Evolutionary conservation across 1,140 invertebrate genomes (phyloP), one percentile per base, ranked within the genome.

Genomic region (Bacillus rossius): DNA sequence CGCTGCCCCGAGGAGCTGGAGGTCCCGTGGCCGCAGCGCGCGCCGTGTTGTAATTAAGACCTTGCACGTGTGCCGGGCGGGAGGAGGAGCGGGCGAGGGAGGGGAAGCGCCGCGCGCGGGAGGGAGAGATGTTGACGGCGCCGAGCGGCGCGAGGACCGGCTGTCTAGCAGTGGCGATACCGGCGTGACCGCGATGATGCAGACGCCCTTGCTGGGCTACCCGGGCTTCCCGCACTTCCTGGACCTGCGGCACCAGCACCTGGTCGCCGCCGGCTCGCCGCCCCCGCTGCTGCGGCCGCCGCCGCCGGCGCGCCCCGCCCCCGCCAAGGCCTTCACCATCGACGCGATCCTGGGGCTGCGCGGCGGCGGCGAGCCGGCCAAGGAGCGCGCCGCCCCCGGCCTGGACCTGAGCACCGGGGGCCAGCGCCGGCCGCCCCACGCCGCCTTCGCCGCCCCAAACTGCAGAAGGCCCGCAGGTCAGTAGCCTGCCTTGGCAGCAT

Each of bases 331-430:
- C 1, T 91, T 91, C 66, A 90, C 87, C 17, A 91, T 91, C 64
- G 88, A 89, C 60, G 86, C 87, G 16, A 90, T 91, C 65, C 76
- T 91, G n/a, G 87, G 87, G 7, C 72, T 87, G 49, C 79, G 81
- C 25, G 72, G 65, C 48, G 61, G 23, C 41, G 43, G 22, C 34
- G 58, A 43, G 37, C n/a, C 20, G 16, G 16, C 17, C 49, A 29
- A 10, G 48, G 26, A 22, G 4, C 5, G 5, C 43, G n/a, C 43
- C 43, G 43, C 17, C 43, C 43, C 23, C 17, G 23, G 43, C 43
- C 17, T 45, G 5, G 23, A 45, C 13, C 34, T 38, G 14, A 54
- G 17, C 16, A 54, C 34, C 4, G 23, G 43, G 5, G 23, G 43
- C 17, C 43, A 45, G 23, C 38, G 17, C 13, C 43, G 23, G 5